A percentile compares a stretch with the other conserved stretches of the same genome.
Evolutionary conservation across 2,888 invertebrate species (phyloP).

Genomic region (Lysandra bellargus): DNA sequence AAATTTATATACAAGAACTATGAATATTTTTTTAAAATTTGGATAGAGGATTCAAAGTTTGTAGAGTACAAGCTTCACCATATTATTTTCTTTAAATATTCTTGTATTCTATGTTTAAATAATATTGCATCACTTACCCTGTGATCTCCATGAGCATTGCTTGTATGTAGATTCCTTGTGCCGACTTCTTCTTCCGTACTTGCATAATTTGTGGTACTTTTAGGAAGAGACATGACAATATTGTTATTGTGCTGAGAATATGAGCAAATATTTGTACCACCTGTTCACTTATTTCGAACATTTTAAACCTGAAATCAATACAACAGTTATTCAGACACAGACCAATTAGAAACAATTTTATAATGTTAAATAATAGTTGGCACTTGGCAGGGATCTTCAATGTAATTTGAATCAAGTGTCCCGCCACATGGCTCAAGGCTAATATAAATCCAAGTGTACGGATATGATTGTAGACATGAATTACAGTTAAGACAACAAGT

Average conservation of each 20-base stretch:
- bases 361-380: slow-evolving; percentile 43
- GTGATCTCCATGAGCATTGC: slow-evolving; percentile 85
- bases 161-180: slow-evolving; percentile 84
- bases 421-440: slow-evolving; percentile 51
- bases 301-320: slow-evolving; percentile 29
- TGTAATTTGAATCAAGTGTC: slow-evolving; percentile 46
- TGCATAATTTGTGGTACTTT: slow-evolving; percentile 92
- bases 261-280: slow-evolving; percentile 51
- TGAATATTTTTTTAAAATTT: background rate
- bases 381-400: slow-evolving; percentile 48
- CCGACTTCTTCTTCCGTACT: slow-evolving; percentile 82
- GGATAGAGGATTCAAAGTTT: background rate
- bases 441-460: slow-evolving; percentile 23
- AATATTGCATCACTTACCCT: slow-evolving; percentile 75
- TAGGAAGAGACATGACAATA: slow-evolving; percentile 86
- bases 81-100: no score
- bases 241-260: slow-evolving; percentile 85
- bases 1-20: no score
- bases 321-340: background rate
- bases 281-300: slow-evolving; percentile 48
- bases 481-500: background rate
- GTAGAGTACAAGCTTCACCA: no score
- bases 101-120: background rate
- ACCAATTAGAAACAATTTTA: slow-evolving; percentile 27
- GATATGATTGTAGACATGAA: slow-evolving; percentile 12